Conservation (phyloP, 1,140 invertebrate genomes). For the Bombus pyrosoma region DNA sequence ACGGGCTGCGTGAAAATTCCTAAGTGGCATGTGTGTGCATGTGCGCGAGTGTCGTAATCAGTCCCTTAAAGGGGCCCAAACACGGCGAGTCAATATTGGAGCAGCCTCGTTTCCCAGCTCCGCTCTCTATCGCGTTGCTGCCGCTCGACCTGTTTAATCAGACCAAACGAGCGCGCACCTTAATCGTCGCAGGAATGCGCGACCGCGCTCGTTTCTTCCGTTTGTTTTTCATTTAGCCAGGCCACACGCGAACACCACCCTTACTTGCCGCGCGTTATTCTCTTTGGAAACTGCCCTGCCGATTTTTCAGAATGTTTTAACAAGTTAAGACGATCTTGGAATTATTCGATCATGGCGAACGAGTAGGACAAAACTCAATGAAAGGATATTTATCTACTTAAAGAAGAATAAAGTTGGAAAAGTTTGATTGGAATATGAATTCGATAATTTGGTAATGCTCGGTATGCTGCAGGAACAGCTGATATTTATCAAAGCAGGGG, state of each 20-base stretch:
- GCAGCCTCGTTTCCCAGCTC: constrained; percentile 45
- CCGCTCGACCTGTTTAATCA: constrained; percentile 33
- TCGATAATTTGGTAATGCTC: too few species aligned
- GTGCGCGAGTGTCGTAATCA: constrained; percentile 49
- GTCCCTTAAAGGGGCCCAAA: constrained; percentile 48
- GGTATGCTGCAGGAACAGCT: too few species aligned
- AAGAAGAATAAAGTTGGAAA: too few species aligned
- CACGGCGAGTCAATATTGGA: constrained; percentile 54
- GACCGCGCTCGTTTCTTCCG: background rate
- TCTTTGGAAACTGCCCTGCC: too few species aligned
- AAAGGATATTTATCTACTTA: too few species aligned
- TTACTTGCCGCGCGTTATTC: too few species aligned
- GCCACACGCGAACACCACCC: background rate
- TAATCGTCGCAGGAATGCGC: constrained; percentile 13
- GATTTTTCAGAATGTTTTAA: too few species aligned
- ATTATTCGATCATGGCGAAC: too few species aligned
- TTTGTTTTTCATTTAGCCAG: background rate
- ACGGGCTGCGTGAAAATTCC: background rate
- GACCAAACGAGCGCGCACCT: background rate
- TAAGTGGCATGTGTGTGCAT: constrained; percentile 14
- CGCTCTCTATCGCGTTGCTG: constrained; percentile 11
- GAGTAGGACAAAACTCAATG: too few species aligned
- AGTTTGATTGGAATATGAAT: too few species aligned
- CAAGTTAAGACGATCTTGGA: too few species aligned
- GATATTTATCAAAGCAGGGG: background rate